Evolutionary conservation across 2,888 invertebrate species (phyloP), one percentile per base, ranked within the genome.

Genomic region (Pachymerium ferrugineum): DNA sequence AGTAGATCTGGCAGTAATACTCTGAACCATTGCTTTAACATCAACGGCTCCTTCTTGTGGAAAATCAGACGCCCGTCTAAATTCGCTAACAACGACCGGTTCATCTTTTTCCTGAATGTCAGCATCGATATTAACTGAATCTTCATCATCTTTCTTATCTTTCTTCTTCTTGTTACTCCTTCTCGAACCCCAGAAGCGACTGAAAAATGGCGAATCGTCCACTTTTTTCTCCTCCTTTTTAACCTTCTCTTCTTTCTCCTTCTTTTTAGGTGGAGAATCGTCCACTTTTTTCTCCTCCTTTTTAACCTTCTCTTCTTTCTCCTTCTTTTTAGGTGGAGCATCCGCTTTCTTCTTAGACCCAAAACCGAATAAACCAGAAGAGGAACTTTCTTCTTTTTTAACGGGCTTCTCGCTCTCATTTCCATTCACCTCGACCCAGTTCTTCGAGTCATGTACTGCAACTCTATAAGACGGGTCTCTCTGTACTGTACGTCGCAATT

Each of bases 1-100:
- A 0, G 29, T 73, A 6, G 67, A 33, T 25, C 73, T 38, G 14
- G 73, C 67, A 33, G 73, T 73, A 22, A 73, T 38, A 19, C 68
- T 73, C 16, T 73, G 73, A n/a, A 73, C 33, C 73, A 73, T 73
- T 1, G 73, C 73, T 67, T 73, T 73, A 8, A 73, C 73, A 16
- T 73, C 73, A 22, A 73, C 68, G 29, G 73, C 12, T 3, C 68
- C 67, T 22, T 29, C 35, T 8, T 16, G 71, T 22, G 71, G 35
- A 19, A 33, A 35, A 22, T 28, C 38, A 10, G 28, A 33, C 38
- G 19, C 19, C 8, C 71, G 14, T 12, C 62, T 10, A 10, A 62
- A 62, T n/a, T 62, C 62, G 25, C 35, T 33, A 10, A 35, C 35
- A 10, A 28, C 28, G 3, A 28, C 38, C 19, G 38, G 8, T 22